Evolutionary conservation across 35 echinoderm and acorn worm species (phyloP), one percentile per base, ranked within the genome.

Genomic region (Eucidaris tribuloides): DNA sequence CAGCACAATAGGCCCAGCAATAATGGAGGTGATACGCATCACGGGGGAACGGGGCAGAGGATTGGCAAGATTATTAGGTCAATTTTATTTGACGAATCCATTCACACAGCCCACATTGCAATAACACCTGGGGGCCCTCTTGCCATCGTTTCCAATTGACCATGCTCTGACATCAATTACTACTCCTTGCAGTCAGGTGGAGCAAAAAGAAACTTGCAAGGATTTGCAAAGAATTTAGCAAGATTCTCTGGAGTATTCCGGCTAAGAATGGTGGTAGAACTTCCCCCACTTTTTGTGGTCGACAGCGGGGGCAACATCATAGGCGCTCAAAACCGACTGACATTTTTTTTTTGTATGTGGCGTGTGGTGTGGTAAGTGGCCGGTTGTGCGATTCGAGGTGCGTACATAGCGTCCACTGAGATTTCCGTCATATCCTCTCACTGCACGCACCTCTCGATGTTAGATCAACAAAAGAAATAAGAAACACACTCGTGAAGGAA

Each of bases 201-300:
- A 24, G 68, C 35, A 40, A 52, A 52, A n/a, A 52, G n/a, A 52
- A 52, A 9, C n/a, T 74, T 44, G 23, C 68, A 33, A 42, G 68
- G 68, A 74, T 74, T 74, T 74, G 37, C 68, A 33, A 74, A 74
- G n/a, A 42, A 40, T 74, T 74, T 74, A 7, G 35, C 24, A 9
- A 74, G 68, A 74, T 74, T 40, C 68, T 74, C 68, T 74, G 38
- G 68, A 74, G 68, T 74, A 74, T 74, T 74, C 44, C n/a, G n/a
- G n/a, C n/a, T n/a, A n/a, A n/a, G n/a, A n/a, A n/a, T n/a, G n/a
- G n/a, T n/a, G n/a, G n/a, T n/a, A n/a, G n/a, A n/a, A n/a, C n/a
- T n/a, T n/a, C n/a, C n/a, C n/a, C n/a, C n/a, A n/a, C n/a, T n/a
- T n/a, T n/a, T n/a, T n/a, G n/a, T n/a, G n/a, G n/a, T n/a, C n/a